Base-by-base conservation (phyloP, 2,797 vertebrate genomes). In the Gadopsis bispinosus region DNA sequence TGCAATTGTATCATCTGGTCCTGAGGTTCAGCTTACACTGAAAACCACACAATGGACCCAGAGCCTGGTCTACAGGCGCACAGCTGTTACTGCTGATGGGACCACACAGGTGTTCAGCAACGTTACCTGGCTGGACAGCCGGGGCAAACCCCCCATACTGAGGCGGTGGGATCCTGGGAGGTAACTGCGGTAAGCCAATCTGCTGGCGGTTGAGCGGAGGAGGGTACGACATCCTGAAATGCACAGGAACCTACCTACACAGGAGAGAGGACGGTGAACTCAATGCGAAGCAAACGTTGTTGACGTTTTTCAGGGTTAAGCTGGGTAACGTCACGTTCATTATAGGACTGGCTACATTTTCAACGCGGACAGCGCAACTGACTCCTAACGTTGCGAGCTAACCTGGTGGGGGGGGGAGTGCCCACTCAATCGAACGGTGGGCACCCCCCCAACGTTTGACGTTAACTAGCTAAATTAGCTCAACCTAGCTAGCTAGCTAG, bases 141-240 rank as follows among this genome's bases (percentile, higher is more conserved):
- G 96, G 96, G 81, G 96, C 96, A 91, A 99, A 99, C 4, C 97
- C 97, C 79, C 95, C 96, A 83, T 96, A 99, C 81, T 99, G 98
- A 45, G 98, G 97, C 64, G 98, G 98, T n/a, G 97, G 97, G 69
- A 99, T 97, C 86, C 98, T 96, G 1, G 98, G 97, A 29, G 98
- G 97, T 59, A 99, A 94, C 81, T 94, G 94, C 3, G 93, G 93
- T 84, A 95, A 86, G 59, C 92, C 91, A 79, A 99, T 96, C 50
- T 97, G 97, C 90, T 97, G 97, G 78, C 97, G 97, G 94, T 98
- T 99, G 72, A 99, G 94, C 84, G 99, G 97, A 91, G 98, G 98
- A 91, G 98, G 97, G 69, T 97, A 99, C 73, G 98, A 99, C 98
- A 99, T 99, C 93, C 95, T 96, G 81, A 77, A 73, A 61, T 69